A percentile compares a stretch with the other conserved stretches of the same genome.
phyloP scores from a whole-genome alignment of 2,113 vertebrate genomes.

The Albula glossodonta region DNA sequence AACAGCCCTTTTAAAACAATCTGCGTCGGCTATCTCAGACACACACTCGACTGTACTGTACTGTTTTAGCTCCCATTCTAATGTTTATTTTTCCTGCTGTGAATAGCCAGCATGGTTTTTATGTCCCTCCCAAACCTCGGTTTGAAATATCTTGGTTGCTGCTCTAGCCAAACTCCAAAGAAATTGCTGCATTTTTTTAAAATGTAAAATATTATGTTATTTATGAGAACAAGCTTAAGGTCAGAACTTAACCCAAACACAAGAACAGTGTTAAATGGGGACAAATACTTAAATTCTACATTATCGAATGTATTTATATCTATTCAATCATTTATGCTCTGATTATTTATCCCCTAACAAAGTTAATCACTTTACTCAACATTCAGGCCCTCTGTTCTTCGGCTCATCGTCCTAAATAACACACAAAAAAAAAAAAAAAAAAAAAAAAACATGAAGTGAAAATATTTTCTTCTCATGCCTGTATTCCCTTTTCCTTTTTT shows the following conservation, averaged over 20 bases:
- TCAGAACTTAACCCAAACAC: no score
- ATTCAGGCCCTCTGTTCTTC: not conserved
- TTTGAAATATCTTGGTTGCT: no score
- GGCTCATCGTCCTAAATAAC: not conserved
- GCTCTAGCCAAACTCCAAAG: not conserved
- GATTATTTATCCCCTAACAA: not conserved
- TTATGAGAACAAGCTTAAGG: no score
- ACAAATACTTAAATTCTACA: no score
- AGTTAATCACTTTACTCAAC: not conserved
- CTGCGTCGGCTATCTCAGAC: conserved; percentile 2
- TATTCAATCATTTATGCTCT: no score
- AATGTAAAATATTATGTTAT: no score
- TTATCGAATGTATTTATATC: no score
- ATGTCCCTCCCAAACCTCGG: not conserved
- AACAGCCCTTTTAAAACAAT: not conserved
- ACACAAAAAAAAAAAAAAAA: not conserved
- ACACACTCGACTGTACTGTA: conserved; percentile 13
- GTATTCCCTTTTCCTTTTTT: not conserved
- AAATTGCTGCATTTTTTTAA: not conserved
- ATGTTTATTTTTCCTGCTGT: conserved; percentile 38
- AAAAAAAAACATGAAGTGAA: not conserved
- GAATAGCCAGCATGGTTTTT: not conserved
- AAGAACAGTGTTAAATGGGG: no score
- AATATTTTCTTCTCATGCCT: not conserved
- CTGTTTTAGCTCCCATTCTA: not conserved